Conservation (phyloP, 2,113 vertebrate species). For the Patagioenas fasciata region DNA sequence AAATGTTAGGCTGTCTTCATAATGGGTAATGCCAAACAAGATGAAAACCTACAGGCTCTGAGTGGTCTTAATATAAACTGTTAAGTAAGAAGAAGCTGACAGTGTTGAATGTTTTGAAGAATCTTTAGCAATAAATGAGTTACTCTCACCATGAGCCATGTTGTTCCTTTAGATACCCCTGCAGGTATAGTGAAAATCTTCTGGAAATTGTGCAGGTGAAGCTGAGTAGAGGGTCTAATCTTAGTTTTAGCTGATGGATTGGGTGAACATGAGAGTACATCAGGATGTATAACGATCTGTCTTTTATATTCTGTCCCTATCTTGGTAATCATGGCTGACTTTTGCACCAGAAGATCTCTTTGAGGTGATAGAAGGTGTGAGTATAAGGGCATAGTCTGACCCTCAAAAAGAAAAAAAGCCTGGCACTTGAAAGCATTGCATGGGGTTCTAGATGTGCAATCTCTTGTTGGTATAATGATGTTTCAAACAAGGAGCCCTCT, state of each 20-base stretch:
- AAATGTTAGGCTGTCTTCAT: not conserved
- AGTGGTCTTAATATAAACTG: not conserved
- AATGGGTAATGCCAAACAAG: not conserved
- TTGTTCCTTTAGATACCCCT: not conserved
- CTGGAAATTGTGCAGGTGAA: not conserved
- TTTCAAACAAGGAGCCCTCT: not conserved
- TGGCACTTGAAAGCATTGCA: not conserved
- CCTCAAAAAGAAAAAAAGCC: not conserved
- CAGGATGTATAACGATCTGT: not conserved
- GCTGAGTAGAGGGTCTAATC: not conserved
- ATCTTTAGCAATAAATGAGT: not conserved
- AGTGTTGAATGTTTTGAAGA: not conserved
- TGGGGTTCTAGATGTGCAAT: not conserved
- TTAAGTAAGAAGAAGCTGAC: not conserved
- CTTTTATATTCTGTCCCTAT: not conserved
- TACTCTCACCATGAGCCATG: not conserved
- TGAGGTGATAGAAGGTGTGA: not conserved
- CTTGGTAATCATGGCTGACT: not conserved
- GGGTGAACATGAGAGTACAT: not conserved
- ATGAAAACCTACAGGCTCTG: not conserved
- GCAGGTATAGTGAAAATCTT: not conserved
- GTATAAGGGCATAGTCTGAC: not conserved
- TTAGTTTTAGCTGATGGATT: not conserved
- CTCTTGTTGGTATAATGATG: not conserved
- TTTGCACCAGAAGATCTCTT: not conserved